Evolutionary conservation across 2,888 invertebrate species (phyloP).

Genomic region (Scrobipalpa atriplicella): DNA sequence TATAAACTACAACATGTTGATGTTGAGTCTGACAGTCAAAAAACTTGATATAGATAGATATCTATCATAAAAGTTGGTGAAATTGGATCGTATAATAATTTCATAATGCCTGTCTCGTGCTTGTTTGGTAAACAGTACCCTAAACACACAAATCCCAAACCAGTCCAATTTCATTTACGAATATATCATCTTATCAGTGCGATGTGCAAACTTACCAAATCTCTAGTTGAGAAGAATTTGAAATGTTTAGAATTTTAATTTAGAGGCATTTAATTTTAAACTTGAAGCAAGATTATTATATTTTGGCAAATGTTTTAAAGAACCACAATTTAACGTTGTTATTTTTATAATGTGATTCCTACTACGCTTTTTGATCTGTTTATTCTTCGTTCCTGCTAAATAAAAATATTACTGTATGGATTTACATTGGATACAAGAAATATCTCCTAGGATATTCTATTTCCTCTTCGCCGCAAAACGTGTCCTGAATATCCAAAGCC

Average conservation of each 20-base stretch:
- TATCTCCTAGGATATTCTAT: background rate
- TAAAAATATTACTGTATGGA: too few relatives aligned
- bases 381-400: too few relatives aligned
- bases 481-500: background rate
- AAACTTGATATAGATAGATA: background rate
- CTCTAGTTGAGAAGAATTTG: background rate
- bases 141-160: slow-evolving; percentile 1
- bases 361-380: too few relatives aligned
- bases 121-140: slow-evolving; percentile 1
- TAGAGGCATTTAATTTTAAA: background rate
- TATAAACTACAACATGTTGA: too few relatives aligned
- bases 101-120: slow-evolving; percentile 1
- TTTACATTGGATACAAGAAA: background rate
- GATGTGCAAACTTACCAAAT: background rate
- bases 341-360: too few relatives aligned
- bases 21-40: too few relatives aligned
- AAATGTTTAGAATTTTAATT: too few relatives aligned
- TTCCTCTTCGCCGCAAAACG: background rate
- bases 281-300: too few relatives aligned
- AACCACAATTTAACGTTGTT: too few relatives aligned
- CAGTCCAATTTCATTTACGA: background rate
- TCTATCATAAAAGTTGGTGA: background rate
- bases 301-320: too few relatives aligned
- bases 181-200: background rate
- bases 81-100: background rate